phyloP scores from a whole-genome alignment of 1,140 invertebrate genomes.

The Aricia agestis region DNA sequence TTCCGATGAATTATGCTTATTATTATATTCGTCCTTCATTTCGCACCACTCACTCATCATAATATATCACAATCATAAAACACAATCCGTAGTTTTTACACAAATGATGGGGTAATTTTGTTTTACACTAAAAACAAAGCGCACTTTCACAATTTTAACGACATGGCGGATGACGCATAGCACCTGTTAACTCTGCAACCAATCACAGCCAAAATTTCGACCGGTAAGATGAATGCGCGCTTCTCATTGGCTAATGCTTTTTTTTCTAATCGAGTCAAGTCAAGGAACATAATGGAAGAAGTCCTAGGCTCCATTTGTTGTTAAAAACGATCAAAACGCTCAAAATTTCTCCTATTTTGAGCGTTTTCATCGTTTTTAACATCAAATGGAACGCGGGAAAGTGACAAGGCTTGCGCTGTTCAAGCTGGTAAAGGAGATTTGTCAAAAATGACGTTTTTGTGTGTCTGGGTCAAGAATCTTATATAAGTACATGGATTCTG shows the following conservation, averaged over 20 bases:
- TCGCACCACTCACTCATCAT: constrained; percentile 67
- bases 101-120: constrained; percentile 36
- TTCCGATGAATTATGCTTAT: constrained; percentile 60
- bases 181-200: constrained; percentile 58
- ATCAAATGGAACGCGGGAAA: too few relatives aligned
- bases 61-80: constrained; percentile 45
- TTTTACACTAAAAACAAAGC: constrained; percentile 48
- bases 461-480: too few relatives aligned
- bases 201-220: constrained; percentile 54
- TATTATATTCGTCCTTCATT: constrained; percentile 56
- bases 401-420: too few relatives aligned
- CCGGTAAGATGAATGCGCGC: constrained; percentile 58
- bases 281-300: neutral
- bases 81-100: constrained; percentile 44
- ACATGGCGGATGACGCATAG: constrained; percentile 73
- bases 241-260: constrained; percentile 55
- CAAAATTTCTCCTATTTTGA: too few relatives aligned
- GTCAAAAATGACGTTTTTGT: too few relatives aligned
- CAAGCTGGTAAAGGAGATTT: too few relatives aligned
- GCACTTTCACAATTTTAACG: constrained; percentile 65
- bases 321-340: too few relatives aligned
- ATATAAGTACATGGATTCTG: too few relatives aligned
- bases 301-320: too few relatives aligned
- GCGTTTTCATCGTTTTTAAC: too few relatives aligned
- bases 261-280: constrained; percentile 24